phyloP scores from a whole-genome alignment of 2,113 vertebrate species.

The Sceloporus undulatus region DNA sequence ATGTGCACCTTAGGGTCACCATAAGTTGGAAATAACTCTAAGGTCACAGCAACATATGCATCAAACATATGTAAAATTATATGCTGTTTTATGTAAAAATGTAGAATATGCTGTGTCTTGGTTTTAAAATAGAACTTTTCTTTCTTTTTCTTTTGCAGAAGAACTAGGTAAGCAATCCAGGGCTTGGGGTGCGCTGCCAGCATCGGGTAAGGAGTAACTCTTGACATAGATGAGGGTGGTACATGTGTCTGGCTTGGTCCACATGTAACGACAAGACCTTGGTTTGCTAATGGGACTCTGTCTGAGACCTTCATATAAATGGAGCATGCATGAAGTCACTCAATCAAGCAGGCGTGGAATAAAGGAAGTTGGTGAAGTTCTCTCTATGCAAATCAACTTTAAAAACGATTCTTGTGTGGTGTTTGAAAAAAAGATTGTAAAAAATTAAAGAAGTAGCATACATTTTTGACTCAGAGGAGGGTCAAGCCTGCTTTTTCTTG shows the following conservation, averaged over 20 bases:
- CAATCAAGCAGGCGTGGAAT: neutral
- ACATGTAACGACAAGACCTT: neutral
- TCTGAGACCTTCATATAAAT: neutral
- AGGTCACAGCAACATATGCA: too few relatives aligned
- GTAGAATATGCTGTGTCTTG: neutral
- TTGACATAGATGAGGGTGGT: neutral
- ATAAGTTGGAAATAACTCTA: too few relatives aligned
- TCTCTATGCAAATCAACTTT: neutral
- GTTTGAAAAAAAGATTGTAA: neutral
- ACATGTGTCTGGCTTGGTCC: too few relatives aligned
- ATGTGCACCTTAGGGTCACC: too few relatives aligned
- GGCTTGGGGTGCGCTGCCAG: neutral
- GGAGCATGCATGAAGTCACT: neutral
- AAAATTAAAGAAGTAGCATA: neutral
- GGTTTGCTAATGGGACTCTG: neutral
- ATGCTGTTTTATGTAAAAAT: neutral
- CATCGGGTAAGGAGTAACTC: slow-evolving; percentile 1
- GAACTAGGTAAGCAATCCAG: slow-evolving; percentile 42
- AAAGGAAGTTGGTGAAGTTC: neutral
- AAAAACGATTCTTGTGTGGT: neutral
- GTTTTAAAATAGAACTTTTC: neutral
- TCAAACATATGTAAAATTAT: neutral
- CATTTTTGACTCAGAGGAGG: too few relatives aligned
- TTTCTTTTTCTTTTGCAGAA: slow-evolving; percentile 32
- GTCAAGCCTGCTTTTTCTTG: too few relatives aligned